Percentiles rank a stretch among this genome's conserved stretches.
Evolutionary conservation across 2,113 vertebrate genomes (phyloP).

Genomic region (Ariopsis seemanni): DNA sequence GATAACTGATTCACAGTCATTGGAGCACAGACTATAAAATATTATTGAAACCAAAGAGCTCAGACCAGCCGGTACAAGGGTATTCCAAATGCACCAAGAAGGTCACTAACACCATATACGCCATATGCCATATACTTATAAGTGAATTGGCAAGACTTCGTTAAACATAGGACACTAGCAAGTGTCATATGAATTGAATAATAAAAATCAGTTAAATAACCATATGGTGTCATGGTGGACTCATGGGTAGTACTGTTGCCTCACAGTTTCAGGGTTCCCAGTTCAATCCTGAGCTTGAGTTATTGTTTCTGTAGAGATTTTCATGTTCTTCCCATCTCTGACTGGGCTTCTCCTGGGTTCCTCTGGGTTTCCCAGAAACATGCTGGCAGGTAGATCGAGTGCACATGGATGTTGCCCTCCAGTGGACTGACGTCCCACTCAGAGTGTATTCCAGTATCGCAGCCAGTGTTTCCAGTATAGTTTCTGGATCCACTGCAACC

Average conservation of each 20-base stretch:
- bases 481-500: not conserved
- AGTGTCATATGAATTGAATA: not conserved
- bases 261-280: not conserved
- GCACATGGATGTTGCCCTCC: not conserved
- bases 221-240: not conserved
- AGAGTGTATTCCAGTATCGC: not conserved
- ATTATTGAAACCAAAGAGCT: not conserved
- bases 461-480: not conserved
- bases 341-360: not conserved
- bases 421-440: not conserved
- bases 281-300: not conserved
- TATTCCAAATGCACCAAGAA: not conserved
- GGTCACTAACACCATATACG: not conserved
- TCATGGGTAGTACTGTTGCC: not conserved
- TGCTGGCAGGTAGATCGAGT: not conserved
- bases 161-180: not conserved
- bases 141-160: not conserved
- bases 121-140: not conserved
- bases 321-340: not conserved
- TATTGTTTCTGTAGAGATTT: not conserved
- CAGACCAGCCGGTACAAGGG: not conserved
- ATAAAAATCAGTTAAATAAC: not conserved
- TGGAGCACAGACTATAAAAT: not conserved
- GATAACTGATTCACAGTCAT: not conserved
- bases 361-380: not conserved